A percentile compares a stretch with the other conserved stretches of the same genome.
These are phyloP conservation scores for Lordiphosa collinella DNA, from an alignment of 1,140 invertebrate species.

Conservation along the genomic window DNA sequence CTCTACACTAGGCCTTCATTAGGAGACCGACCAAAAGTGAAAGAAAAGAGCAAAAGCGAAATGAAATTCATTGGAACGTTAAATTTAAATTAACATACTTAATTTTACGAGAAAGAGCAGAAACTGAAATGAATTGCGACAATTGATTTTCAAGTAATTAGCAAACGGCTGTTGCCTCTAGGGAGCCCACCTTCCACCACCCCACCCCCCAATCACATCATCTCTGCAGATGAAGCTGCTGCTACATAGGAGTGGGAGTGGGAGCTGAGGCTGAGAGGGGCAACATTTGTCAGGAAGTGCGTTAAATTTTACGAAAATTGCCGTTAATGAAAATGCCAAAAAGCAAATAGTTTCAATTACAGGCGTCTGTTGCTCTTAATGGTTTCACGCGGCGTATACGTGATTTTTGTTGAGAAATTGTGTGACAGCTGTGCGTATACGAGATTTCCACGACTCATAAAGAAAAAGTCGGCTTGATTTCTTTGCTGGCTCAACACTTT, in stretches of 20 bases:
- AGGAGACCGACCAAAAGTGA: constrained; percentile 28
- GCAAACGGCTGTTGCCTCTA: constrained; percentile 23
- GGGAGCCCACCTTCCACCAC: no score
- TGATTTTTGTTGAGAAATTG: constrained; percentile 35
- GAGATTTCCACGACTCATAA: constrained; percentile 13
- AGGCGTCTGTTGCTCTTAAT: constrained; percentile 37
- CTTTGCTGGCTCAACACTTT: constrained; percentile 24
- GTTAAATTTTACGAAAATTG: constrained; percentile 70
- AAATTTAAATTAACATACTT: constrained; percentile 75
- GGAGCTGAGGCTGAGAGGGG: constrained; percentile 10
- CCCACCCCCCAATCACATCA: no score
- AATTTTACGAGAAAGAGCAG: constrained; percentile 45
- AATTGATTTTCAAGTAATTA: constrained; percentile 74
- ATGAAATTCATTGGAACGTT: constrained; percentile 70
- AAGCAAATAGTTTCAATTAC: constrained; percentile 75
- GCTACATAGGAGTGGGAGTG: not conserved
- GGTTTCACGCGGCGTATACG: constrained; percentile 51
- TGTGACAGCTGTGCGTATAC: constrained; percentile 14
- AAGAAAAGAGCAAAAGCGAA: constrained; percentile 28
- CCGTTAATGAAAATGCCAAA: constrained; percentile 67
- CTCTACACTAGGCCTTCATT: constrained; percentile 55
- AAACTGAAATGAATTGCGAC: constrained; percentile 65
- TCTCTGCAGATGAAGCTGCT: no score
- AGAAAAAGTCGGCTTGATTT: constrained; percentile 16
- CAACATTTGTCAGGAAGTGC: constrained; percentile 64